Evolutionary conservation across 2,888 invertebrate genomes (phyloP).

Genomic region (Dendrolimus houi): DNA sequence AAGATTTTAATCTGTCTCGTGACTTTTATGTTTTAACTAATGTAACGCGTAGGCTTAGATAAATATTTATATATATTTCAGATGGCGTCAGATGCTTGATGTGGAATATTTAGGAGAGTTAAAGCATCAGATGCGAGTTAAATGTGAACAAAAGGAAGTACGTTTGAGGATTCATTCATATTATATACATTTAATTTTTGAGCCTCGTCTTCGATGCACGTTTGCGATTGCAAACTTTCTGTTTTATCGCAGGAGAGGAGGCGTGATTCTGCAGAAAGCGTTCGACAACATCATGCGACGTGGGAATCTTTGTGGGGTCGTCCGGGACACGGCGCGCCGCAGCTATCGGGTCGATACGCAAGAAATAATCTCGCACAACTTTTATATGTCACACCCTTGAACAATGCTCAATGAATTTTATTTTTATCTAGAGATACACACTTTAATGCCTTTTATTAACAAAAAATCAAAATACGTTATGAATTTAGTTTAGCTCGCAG

Average conservation of each 20-base stretch:
- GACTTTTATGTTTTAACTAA: background rate
- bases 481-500: too few species aligned
- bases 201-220: background rate
- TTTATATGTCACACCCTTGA: slow-evolving; percentile 44
- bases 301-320: slow-evolving; percentile 88
- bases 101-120: slow-evolving; percentile 54
- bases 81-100: slow-evolving; percentile 64
- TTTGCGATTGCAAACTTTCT: background rate
- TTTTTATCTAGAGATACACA: background rate
- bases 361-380: slow-evolving; percentile 56
- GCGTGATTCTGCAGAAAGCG: slow-evolving; percentile 79
- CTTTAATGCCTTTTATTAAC: background rate
- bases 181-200: slow-evolving; percentile 7
- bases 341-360: slow-evolving; percentile 65
- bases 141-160: slow-evolving; percentile 56
- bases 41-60: slow-evolving; percentile 1
- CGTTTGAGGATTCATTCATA: slow-evolving; percentile 5
- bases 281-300: slow-evolving; percentile 82
- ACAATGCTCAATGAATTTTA: slow-evolving; percentile 21
- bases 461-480: too few species aligned
- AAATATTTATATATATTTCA: slow-evolving; percentile 20
- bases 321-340: slow-evolving; percentile 80
- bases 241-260: slow-evolving; percentile 67
- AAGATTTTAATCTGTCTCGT: slow-evolving; percentile 2
- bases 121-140: slow-evolving; percentile 60